Base-by-base conservation (phyloP, 1,140 invertebrate genomes). In the Ericerus pela region DNA sequence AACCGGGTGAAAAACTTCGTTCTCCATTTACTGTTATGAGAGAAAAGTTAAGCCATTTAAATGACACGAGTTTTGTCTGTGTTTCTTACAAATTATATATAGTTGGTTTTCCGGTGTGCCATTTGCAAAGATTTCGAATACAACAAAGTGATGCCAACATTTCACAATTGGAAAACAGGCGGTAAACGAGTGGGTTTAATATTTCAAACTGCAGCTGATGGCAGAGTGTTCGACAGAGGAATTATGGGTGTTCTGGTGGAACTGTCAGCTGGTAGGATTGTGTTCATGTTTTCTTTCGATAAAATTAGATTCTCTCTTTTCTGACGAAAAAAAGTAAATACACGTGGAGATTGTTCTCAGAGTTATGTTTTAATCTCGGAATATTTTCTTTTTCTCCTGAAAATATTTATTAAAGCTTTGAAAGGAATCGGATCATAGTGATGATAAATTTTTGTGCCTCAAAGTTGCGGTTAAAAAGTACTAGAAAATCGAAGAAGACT, bases 81-180 rank as follows among this genome's bases (percentile, higher is more conserved):
- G 59, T 70, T n/a, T n/a, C n/a, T n/a, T n/a, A 33, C n/a, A n/a
- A 33, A 10, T n/a, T 43, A 10, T 8, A 36, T 73, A 14, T 72
- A 96, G 90, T 81, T 90, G 65, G 88, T 96, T 57, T 77, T 96
- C 59, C 89, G 88, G 72, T 96, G 92, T 75, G 84, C 84, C 28
- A 88, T 96, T 65, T 93, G 92, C 71, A 88, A 89, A 70, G 91
- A 96, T 71, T 91, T 96, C 70, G 84, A 91, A 68, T 96, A 96
- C 75, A 91, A 93, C 73, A 92, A 92, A 78, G 91, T 95, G 62
- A 96, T 94, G 86, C 92, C 93, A 33, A 95, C 91, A 47, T 96
- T 96, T 79, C 90, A 95, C 75, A 92, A 96, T 70, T 96, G 92
- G 93, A 83, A 84, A 64, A 94, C 88, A 18, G 90, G 89, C 51